Conservation (phyloP, 2,113 vertebrate genomes). For the Vidua macroura region DNA sequence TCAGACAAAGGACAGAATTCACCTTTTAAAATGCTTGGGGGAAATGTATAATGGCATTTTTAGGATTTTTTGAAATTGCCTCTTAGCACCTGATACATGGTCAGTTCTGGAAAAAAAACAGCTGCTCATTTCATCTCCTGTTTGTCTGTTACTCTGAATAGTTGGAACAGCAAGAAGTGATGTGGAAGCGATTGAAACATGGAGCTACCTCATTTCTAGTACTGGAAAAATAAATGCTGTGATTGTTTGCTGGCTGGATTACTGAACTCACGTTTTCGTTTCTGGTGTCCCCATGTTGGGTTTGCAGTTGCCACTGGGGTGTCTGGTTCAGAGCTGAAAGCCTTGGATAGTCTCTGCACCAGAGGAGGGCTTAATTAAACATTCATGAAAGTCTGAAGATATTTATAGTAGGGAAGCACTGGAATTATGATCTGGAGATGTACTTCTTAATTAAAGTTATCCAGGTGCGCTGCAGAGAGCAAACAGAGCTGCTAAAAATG, state of each 20-base stretch:
- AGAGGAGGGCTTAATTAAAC: slow-evolving; percentile 63
- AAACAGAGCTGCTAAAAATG: slow-evolving; percentile 24
- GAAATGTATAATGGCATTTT: not conserved
- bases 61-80: not conserved
- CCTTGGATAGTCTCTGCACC: not conserved
- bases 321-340: not conserved
- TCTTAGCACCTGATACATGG: not conserved
- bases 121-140: not conserved
- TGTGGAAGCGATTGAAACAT: not conserved
- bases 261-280: not conserved
- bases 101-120: not conserved
- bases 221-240: not conserved
- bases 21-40: not conserved
- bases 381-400: slow-evolving; percentile 47
- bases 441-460: slow-evolving; percentile 66
- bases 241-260: not conserved
- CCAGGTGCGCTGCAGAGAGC: not conserved
- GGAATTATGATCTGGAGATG: slow-evolving; percentile 12
- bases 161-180: not conserved
- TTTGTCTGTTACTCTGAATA: not conserved
- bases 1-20: not conserved
- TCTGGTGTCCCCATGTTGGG: not conserved
- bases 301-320: not conserved
- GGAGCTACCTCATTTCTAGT: not conserved
- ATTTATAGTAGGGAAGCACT: slow-evolving; percentile 46